phyloP scores from a whole-genome alignment of 1,140 invertebrate genomes.

The Zaprionus tsacasi region DNA sequence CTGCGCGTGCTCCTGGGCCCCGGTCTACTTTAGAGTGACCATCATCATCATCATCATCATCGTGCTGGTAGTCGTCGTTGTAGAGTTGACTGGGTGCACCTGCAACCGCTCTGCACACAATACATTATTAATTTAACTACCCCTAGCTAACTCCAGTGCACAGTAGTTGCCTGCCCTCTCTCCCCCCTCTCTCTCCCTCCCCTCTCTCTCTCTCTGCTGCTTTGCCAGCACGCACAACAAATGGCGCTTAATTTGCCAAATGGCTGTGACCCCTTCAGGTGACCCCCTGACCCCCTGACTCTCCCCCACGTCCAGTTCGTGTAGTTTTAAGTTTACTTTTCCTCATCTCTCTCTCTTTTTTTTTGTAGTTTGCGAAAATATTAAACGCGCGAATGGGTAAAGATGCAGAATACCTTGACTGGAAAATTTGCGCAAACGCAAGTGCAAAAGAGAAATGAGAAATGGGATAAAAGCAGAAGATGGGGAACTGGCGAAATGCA shows the following conservation, averaged over 20 bases:
- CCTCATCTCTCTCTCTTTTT: constrained; percentile 28
- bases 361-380: constrained; percentile 54
- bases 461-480: not conserved
- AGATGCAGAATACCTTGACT: constrained; percentile 77
- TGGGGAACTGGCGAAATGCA: constrained; percentile 39
- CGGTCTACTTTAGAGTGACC: constrained; percentile 40
- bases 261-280: constrained; percentile 46
- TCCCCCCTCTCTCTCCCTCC: not conserved
- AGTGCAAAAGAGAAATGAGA: constrained; percentile 19
- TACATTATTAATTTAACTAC: constrained; percentile 76
- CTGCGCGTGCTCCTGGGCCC: constrained; percentile 33
- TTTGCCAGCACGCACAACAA: constrained; percentile 66
- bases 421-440: constrained; percentile 58
- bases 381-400: constrained; percentile 66
- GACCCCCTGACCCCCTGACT: constrained; percentile 19
- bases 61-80: not conserved
- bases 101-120: constrained; percentile 75
- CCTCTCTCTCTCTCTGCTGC: not conserved
- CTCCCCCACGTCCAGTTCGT: constrained; percentile 42
- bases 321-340: constrained; percentile 47
- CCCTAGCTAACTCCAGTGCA: constrained; percentile 8
- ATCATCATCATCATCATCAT: constrained; percentile 22
- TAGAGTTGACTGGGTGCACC: constrained; percentile 26
- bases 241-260: constrained; percentile 79
- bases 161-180: not conserved